These are phyloP conservation scores for Augochlorella aurata DNA, from an alignment of 2,888 invertebrate species.

Conservation along the genomic window DNA sequence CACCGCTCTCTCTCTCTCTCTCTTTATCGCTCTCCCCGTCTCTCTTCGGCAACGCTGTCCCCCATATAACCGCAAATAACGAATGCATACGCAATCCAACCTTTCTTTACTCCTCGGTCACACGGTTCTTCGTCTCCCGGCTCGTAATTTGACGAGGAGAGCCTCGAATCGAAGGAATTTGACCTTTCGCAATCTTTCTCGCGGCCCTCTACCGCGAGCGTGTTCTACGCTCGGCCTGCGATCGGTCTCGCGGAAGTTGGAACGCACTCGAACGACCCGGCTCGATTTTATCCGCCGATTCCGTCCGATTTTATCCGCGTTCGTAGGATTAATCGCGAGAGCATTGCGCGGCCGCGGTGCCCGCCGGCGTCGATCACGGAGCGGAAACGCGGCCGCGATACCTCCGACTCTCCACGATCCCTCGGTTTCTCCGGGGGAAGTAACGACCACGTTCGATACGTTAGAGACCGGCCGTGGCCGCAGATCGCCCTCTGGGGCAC, in stretches of 20 bases:
- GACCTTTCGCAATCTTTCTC: conserved; percentile 52
- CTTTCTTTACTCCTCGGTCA: conserved; percentile 47
- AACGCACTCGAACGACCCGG: conserved; percentile 3
- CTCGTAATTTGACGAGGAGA: conserved; percentile 57
- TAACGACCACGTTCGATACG: background rate
- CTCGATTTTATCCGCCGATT: conserved; percentile 7
- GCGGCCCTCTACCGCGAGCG: conserved; percentile 35
- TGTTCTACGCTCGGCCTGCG: background rate
- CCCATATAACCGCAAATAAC: conserved; percentile 61
- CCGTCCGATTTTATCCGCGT: background rate
- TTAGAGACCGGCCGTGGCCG: background rate
- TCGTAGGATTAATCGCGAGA: too few species aligned
- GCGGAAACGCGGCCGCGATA: conserved; percentile 19
- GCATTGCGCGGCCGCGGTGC: background rate
- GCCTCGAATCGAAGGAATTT: conserved; percentile 54
- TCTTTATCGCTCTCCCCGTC: conserved; percentile 8
- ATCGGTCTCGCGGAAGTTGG: conserved; percentile 41
- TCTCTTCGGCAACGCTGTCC: conserved; percentile 22
- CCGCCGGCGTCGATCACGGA: background rate
- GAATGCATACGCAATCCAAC: conserved; percentile 64
- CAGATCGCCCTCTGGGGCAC: background rate
- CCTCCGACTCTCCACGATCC: background rate
- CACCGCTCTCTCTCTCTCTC: conserved; percentile 9
- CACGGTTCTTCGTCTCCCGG: conserved; percentile 47
- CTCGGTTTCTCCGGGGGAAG: background rate